Conservation (phyloP, 2,888 invertebrate species). For the Dynastes tityus region DNA sequence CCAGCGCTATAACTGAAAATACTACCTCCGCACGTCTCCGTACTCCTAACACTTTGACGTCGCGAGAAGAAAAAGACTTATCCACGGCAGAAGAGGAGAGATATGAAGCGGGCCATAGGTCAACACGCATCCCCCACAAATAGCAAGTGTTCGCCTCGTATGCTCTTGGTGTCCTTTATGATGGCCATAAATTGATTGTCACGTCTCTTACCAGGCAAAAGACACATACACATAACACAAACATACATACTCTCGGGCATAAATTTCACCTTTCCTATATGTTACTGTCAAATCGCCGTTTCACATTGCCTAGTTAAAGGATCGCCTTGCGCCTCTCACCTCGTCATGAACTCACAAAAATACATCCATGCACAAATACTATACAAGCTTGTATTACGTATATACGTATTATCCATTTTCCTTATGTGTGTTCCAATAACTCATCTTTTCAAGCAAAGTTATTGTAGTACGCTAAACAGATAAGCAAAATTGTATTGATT, state of each 20-base stretch:
- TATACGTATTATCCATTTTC: constrained; percentile 11
- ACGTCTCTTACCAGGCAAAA: constrained; percentile 47
- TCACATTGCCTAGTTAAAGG: constrained; percentile 37
- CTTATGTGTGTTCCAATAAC: constrained; percentile 21
- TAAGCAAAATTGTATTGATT: no score
- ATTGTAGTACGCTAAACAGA: not conserved
- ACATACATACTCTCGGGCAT: constrained; percentile 35
- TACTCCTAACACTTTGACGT: constrained; percentile 36
- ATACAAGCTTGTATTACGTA: not conserved
- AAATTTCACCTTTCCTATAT: constrained; percentile 48
- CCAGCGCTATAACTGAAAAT: constrained; percentile 57
- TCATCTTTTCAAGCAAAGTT: not conserved
- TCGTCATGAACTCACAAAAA: constrained; percentile 33
- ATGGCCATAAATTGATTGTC: constrained; percentile 54
- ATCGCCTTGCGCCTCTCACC: constrained; percentile 36
- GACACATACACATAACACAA: constrained; percentile 43
- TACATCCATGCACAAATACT: constrained; percentile 17
- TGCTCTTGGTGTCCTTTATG: constrained; percentile 51
- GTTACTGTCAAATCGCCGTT: constrained; percentile 47
- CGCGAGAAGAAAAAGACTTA: constrained; percentile 27
- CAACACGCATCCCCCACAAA: constrained; percentile 57
- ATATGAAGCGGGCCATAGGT: constrained; percentile 58
- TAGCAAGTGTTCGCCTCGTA: constrained; percentile 49
- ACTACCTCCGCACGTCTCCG: constrained; percentile 52
- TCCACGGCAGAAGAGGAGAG: constrained; percentile 48